Percentiles rank a stretch among this genome's conserved stretches.
Conservation (phyloP, 2,797 vertebrate genomes). For the Oryzias sinensis region DNA sequence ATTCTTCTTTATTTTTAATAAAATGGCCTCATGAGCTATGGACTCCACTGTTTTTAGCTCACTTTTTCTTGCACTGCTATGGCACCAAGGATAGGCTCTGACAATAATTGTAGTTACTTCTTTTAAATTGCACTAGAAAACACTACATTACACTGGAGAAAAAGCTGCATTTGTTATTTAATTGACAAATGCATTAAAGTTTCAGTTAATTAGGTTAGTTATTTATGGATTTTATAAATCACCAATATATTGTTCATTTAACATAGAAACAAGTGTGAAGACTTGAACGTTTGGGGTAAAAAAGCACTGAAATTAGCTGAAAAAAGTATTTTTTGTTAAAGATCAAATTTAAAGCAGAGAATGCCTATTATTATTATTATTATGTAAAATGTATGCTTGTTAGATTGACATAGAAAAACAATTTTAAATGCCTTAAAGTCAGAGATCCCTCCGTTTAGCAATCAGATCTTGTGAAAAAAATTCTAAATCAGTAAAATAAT, state of each 20-base stretch:
- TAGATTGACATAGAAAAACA: background rate
- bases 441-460: conserved; percentile 15
- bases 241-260: no score
- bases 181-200: no score
- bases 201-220: no score
- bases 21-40: conserved; percentile 20
- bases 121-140: conserved; percentile 2
- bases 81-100: conserved; percentile 15
- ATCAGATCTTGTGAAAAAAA: conserved; percentile 26
- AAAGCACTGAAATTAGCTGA: no score
- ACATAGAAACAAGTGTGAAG: no score
- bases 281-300: no score
- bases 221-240: no score
- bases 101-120: conserved; percentile 14
- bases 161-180: no score
- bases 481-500: conserved; percentile 7
- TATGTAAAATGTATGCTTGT: conserved; percentile 2
- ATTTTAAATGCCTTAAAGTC: conserved; percentile 1
- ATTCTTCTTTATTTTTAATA: conserved; percentile 36
- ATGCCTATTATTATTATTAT: background rate
- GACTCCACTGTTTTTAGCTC: conserved; percentile 14
- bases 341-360: no score
- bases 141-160: background rate
- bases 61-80: conserved; percentile 20
- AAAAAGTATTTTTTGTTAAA: no score